Evolutionary conservation across 2,797 vertebrate species (phyloP).

Genomic region (Phoebastria nigripes): DNA sequence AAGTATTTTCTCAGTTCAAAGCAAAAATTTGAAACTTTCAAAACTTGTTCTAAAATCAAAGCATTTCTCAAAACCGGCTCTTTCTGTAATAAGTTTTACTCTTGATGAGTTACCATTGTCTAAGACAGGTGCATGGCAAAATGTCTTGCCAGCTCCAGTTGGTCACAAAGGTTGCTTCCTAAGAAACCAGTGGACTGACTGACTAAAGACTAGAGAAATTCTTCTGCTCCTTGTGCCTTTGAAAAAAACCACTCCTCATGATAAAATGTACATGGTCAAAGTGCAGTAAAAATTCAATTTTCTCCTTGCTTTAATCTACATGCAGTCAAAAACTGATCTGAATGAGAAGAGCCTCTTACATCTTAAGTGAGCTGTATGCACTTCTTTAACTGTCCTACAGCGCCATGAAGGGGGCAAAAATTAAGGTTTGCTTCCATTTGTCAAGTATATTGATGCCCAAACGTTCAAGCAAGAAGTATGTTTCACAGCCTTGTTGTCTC

Average conservation of each 20-base stretch:
- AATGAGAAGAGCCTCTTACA: neutral
- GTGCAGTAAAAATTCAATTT: neutral
- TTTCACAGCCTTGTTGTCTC: neutral
- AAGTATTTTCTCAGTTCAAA: neutral
- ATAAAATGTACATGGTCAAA: neutral
- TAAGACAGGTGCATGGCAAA: neutral
- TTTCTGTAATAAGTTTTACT: neutral
- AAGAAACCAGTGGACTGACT: neutral
- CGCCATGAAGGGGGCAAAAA: neutral
- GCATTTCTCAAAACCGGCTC: neutral
- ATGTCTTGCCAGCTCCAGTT: neutral
- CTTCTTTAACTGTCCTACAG: neutral
- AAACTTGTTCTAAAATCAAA: neutral
- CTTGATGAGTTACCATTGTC: neutral
- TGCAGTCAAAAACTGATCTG: neutral
- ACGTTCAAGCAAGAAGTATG: neutral
- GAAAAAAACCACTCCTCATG: neutral
- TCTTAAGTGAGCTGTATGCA: neutral
- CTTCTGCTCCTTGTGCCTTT: neutral
- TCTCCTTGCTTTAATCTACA: neutral
- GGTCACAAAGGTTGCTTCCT: neutral
- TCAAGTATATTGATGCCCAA: neutral
- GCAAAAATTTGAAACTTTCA: neutral
- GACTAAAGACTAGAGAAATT: neutral
- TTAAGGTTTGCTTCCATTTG: neutral